Percentiles rank a stretch among this genome's conserved stretches.
Evolutionary conservation across 2,888 invertebrate genomes (phyloP).

Genomic region (Plemyria rubiginata): DNA sequence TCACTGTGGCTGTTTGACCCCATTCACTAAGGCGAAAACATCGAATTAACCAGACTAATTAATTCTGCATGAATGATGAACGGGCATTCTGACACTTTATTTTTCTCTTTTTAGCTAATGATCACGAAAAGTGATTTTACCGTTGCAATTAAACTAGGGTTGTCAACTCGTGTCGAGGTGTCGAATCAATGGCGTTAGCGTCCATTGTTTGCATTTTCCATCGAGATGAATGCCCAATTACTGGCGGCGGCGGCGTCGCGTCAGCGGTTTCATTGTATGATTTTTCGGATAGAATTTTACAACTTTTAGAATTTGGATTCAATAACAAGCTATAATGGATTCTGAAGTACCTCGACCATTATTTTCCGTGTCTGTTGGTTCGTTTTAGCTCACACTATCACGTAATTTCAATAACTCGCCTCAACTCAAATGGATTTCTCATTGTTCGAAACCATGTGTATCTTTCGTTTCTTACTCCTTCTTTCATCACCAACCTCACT

Average conservation of each 20-base stretch:
- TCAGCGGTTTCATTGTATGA: constrained; percentile 55
- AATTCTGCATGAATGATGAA: constrained; percentile 32
- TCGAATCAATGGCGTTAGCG: constrained; percentile 42
- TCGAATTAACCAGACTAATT: constrained; percentile 28
- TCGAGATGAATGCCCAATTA: constrained; percentile 54
- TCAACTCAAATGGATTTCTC: background rate
- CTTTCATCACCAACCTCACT: background rate
- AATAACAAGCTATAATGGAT: constrained; percentile 7
- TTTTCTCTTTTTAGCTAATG: constrained; percentile 36
- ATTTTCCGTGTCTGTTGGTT: background rate
- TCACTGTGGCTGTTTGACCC: constrained; percentile 17
- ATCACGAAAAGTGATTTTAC: constrained; percentile 43
- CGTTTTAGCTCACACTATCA: background rate
- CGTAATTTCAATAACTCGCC: background rate
- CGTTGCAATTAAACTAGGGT: constrained; percentile 39
- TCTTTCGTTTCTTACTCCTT: background rate
- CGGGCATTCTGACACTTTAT: constrained; percentile 24
- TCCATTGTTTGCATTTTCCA: constrained; percentile 54
- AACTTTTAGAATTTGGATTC: constrained; percentile 28
- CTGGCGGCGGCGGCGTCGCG: constrained; percentile 42
- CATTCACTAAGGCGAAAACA: constrained; percentile 13
- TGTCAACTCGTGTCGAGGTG: constrained; percentile 24
- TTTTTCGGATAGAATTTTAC: constrained; percentile 23
- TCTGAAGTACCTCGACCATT: background rate
- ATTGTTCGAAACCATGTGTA: background rate